Evolutionary conservation across 2,888 invertebrate species (phyloP).

Genomic region (Hypena proboscidalis): DNA sequence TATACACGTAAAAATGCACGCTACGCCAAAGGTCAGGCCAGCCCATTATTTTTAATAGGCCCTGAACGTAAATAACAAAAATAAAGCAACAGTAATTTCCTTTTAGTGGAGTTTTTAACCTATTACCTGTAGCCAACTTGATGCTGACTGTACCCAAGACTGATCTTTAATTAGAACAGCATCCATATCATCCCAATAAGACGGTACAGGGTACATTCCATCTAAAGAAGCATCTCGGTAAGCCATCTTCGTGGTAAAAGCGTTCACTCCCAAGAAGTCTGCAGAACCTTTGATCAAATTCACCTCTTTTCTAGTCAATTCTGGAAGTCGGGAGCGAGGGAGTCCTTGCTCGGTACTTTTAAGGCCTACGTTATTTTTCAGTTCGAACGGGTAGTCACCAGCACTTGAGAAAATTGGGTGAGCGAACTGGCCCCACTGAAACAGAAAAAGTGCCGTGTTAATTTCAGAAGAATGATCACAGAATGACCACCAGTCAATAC

Average conservation of each 20-base stretch:
- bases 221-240: slow-evolving; percentile 65
- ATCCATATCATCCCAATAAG: slow-evolving; percentile 67
- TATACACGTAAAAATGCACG: too few species aligned
- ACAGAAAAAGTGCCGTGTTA: too few species aligned
- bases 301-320: slow-evolving; percentile 84
- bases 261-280: slow-evolving; percentile 89
- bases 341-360: slow-evolving; percentile 86
- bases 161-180: slow-evolving; percentile 58
- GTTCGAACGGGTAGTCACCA: slow-evolving; percentile 86
- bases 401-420: slow-evolving; percentile 76
- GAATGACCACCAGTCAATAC: too few species aligned
- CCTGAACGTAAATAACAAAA: too few species aligned
- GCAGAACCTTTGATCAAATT: slow-evolving; percentile 84
- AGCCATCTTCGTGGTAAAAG: slow-evolving; percentile 83
- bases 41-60: too few species aligned
- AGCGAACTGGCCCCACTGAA: slow-evolving; percentile 75
- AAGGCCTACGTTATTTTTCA: slow-evolving; percentile 81
- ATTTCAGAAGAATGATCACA: too few species aligned
- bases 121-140: slow-evolving; percentile 68
- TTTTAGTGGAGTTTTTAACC: too few species aligned
- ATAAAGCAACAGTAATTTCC: too few species aligned
- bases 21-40: too few species aligned
- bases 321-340: slow-evolving; percentile 83
- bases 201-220: slow-evolving; percentile 67
- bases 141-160: slow-evolving; percentile 60